Conservation (phyloP, 2,113 vertebrate species). For the Diphyllodes magnificus region DNA sequence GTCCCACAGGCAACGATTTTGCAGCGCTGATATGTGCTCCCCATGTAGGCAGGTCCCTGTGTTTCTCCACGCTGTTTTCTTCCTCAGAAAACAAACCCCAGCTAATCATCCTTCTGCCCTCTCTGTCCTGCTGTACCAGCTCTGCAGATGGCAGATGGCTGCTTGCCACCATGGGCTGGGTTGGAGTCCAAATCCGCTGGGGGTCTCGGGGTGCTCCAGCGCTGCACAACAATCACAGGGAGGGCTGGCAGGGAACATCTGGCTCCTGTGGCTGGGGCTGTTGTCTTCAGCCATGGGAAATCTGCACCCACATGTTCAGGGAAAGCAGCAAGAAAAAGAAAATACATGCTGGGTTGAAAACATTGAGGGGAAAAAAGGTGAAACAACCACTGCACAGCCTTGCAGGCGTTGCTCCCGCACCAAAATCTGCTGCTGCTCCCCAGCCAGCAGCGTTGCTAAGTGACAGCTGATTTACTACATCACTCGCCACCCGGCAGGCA, state of each 20-base stretch:
- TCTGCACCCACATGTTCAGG: background rate
- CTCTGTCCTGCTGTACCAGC: background rate
- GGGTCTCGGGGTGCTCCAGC: rapidly evolving
- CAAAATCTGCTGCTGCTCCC: rapidly evolving
- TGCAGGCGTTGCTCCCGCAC: rapidly evolving
- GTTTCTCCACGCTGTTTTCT: background rate
- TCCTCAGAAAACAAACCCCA: background rate
- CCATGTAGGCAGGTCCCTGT: background rate
- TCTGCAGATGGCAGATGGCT: background rate
- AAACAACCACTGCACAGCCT: background rate
- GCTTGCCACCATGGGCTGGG: background rate
- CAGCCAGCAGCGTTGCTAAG: background rate
- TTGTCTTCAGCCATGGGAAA: background rate
- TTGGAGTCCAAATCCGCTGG: background rate
- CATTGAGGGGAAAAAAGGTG: rapidly evolving
- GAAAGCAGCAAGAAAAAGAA: background rate
- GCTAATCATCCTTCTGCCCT: background rate
- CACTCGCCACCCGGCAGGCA: background rate
- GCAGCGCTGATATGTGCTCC: background rate
- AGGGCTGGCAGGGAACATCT: background rate
- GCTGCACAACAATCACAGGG: rapidly evolving
- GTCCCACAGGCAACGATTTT: background rate
- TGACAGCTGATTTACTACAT: slow-evolving; percentile 16
- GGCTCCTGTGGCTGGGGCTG: background rate
- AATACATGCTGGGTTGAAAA: background rate